Conservation (phyloP, 2,888 invertebrate species). For the Eupithecia subumbrata region DNA sequence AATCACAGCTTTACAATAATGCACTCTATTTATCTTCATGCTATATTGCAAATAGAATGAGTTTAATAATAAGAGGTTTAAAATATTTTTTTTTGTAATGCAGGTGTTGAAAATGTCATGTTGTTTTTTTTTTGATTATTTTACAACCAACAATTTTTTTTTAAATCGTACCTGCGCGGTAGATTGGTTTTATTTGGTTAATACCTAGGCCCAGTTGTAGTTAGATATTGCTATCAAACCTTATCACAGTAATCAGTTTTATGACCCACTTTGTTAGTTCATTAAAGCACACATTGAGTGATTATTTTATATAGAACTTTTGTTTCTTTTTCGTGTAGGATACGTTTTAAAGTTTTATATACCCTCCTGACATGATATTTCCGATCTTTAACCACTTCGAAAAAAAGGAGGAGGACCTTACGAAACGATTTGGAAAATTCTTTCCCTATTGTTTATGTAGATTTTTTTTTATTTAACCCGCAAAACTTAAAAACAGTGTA, state of each 20-base stretch:
- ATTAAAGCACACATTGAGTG: conserved; percentile 16
- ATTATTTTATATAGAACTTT: too few species aligned
- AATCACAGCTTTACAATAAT: conserved; percentile 29
- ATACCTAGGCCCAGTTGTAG: background rate
- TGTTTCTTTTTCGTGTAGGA: too few species aligned
- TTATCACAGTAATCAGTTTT: conserved; percentile 51
- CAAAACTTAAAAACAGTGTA: too few species aligned
- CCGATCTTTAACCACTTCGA: too few species aligned
- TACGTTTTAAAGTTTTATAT: background rate
- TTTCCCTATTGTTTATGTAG: too few species aligned
- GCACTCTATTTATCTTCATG: conserved; percentile 17
- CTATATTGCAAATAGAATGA: background rate
- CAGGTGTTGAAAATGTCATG: conserved; percentile 25
- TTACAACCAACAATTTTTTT: too few species aligned
- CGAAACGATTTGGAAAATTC: too few species aligned
- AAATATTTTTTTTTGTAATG: conserved; percentile 9
- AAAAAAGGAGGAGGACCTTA: too few species aligned
- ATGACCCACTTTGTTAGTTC: conserved; percentile 47
- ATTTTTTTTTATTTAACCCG: too few species aligned
- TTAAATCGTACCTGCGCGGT: background rate
- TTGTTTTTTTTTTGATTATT: background rate
- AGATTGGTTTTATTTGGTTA: background rate
- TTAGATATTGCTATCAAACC: conserved; percentile 28
- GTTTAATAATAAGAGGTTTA: background rate
- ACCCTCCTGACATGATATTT: background rate